phyloP scores from a whole-genome alignment of 2,113 vertebrate species.

The Tylochromis polylepis region DNA sequence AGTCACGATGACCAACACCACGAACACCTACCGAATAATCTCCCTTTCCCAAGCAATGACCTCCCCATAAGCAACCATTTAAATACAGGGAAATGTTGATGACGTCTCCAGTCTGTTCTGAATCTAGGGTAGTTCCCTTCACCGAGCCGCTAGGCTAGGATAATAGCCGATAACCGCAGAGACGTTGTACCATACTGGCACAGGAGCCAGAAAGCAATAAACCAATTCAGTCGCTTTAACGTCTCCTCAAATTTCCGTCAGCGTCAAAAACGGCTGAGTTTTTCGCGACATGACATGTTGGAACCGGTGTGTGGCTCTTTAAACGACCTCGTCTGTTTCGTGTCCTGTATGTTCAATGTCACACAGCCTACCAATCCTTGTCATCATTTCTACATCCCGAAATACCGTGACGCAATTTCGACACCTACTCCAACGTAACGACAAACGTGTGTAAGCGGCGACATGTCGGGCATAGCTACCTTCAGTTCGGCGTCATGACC shows the following conservation, averaged over 20 bases:
- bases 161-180: constrained; percentile 46
- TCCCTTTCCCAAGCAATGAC: constrained; percentile 58
- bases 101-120: constrained; percentile 76
- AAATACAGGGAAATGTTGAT: constrained; percentile 80
- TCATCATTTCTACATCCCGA: constrained; percentile 53
- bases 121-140: constrained; percentile 68
- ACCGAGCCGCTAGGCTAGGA: constrained; percentile 63
- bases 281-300: constrained; percentile 8
- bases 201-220: constrained; percentile 8
- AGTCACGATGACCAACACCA: not conserved
- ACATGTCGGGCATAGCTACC: constrained; percentile 51
- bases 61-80: constrained; percentile 80
- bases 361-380: constrained; percentile 58
- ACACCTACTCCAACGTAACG: not conserved
- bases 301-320: constrained; percentile 52
- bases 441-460: not conserved
- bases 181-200: constrained; percentile 36
- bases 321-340: constrained; percentile 71
- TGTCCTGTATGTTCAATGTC: constrained; percentile 77
- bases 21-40: constrained; percentile 66
- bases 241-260: not conserved
- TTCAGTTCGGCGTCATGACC: constrained; percentile 69
- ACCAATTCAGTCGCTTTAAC: not conserved
- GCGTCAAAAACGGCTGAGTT: not conserved
- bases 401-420: not conserved